Conservation (phyloP, 2,888 invertebrate species). For the Mythimna lalbum region DNA sequence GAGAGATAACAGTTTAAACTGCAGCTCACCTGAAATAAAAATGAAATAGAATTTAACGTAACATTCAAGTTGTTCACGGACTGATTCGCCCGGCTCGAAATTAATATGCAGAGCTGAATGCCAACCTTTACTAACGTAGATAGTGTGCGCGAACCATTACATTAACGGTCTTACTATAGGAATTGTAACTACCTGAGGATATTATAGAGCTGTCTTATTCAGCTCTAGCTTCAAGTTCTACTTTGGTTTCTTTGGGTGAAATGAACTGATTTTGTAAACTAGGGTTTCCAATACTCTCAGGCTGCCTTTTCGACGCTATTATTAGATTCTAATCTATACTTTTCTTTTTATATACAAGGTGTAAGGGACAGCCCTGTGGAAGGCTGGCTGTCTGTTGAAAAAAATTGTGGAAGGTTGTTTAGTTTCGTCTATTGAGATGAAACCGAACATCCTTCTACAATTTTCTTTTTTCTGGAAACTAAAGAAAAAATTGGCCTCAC, state of each 20-base stretch:
- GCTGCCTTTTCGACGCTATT: no score
- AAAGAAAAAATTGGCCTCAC: no score
- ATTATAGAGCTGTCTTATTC: constrained; percentile 17
- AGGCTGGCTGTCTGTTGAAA: no score
- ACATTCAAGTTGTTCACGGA: constrained; percentile 54
- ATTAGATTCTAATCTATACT: no score
- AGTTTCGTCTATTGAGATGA: no score
- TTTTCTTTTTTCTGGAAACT: no score
- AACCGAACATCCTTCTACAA: no score
- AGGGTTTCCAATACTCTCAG: no score
- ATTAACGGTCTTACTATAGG: constrained; percentile 37
- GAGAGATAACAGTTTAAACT: constrained; percentile 18
- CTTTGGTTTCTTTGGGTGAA: background rate
- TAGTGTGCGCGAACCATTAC: constrained; percentile 55
- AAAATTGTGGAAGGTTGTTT: no score
- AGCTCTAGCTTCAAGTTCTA: background rate
- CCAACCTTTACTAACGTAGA: constrained; percentile 59
- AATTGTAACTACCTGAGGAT: constrained; percentile 35
- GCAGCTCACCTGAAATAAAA: constrained; percentile 34
- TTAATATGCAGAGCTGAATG: constrained; percentile 65
- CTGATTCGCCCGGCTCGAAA: constrained; percentile 51
- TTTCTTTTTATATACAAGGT: no score
- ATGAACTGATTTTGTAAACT: no score
- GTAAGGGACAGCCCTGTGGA: no score
- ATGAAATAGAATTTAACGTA: constrained; percentile 37